Evolutionary conservation across 2,888 invertebrate genomes (phyloP), one percentile per base, ranked within the genome.

Genomic region (Sphaerophoria taeniata): DNA sequence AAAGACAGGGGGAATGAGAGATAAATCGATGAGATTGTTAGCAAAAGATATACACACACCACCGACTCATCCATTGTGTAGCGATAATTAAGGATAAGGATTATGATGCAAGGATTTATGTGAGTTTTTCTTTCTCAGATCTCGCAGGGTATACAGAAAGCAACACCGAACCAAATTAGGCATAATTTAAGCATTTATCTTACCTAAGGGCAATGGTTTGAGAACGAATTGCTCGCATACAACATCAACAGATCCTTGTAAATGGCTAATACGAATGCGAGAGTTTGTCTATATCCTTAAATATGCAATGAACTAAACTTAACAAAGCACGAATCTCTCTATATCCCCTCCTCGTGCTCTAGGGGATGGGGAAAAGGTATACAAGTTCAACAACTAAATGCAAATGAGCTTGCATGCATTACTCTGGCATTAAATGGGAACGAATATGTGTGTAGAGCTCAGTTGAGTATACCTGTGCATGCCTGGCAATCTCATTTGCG

Each of bases 351-450:
- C 24, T 24, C 24, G 24, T 24, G 24, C 24, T 24, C 24, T 24
- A 24, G 24, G 24, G 24, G 24, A 24, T 24, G 24, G 24, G 24
- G 24, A 24, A 24, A 24, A 24, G 24, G 2, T 24, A 24, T 56
- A 31, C 47, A 47, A 53, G 36, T 58, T 58, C 16, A 36, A 58
- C 71, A 75, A 84, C 74, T 70, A 84, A 71, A 84, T 79, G 79
- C 84, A 84, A 84, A 84, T 84, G 71, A 79, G 70, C 67, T 67
- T 69, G 75, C 79, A 56, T 80, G 79, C 74, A 84, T 84, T 84
- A 84, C 60, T 71, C 53, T 9, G 53, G 31, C 33, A 53, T 51
- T 65, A 43, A 61, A 60, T 53, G 56, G 58, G 43, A 45, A 31
- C 14, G 7, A 11, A 43, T 43, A 43, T 43, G n/a, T 43, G 58